Percentiles rank a stretch among this genome's conserved stretches.
phyloP scores from a whole-genome alignment of 53 echinoderm and acorn worm genomes.

The Holothuria leucospilota region DNA sequence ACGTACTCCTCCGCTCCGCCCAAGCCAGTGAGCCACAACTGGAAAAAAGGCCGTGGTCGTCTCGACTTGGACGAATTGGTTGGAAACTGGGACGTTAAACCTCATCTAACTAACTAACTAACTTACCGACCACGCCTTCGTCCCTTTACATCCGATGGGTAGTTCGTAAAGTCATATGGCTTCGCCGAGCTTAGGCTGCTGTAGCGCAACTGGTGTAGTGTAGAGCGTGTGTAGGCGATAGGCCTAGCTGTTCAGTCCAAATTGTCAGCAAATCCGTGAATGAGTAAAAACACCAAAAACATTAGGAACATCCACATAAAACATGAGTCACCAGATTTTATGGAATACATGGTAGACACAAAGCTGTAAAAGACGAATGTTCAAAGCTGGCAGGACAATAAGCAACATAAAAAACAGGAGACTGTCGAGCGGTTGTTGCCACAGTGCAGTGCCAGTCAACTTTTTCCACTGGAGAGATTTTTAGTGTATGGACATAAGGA shows the following conservation, averaged over 20 bases:
- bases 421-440: conserved; percentile 3
- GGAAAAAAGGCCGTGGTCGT: no score
- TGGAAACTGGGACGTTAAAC: no score
- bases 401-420: neutral
- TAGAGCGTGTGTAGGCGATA: neutral
- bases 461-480: no score
- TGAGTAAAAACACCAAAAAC: neutral
- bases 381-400: neutral
- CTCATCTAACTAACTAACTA: no score
- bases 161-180: neutral
- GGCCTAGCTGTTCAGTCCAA: conserved; percentile 3
- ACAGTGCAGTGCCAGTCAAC: neutral
- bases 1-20: conserved; percentile 36
- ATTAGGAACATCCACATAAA: conserved; percentile 1
- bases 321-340: neutral
- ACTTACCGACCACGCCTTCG: conserved; percentile 13
- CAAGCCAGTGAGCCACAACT: no score
- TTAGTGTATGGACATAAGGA: no score
- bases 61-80: no score
- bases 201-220: conserved; percentile 17
- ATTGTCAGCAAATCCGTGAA: neutral
- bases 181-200: conserved; percentile 14
- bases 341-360: neutral
- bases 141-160: neutral
- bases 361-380: neutral